Base-by-base conservation (phyloP, 2,113 vertebrate genomes). In the Xenotilapia caudafasciata region DNA sequence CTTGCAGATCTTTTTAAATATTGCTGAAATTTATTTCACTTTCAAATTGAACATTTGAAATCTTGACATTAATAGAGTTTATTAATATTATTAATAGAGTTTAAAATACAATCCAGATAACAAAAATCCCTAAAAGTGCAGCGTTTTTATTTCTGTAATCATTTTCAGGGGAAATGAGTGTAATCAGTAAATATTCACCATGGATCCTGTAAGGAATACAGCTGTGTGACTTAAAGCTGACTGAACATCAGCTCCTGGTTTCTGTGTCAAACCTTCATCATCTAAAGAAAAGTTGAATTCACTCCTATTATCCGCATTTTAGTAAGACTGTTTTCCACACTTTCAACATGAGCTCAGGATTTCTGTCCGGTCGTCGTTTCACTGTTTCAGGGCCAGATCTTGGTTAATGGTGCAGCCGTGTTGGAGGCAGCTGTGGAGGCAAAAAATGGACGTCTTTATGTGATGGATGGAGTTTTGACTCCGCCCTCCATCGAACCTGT, bases 401-500 rank as follows among this genome's bases (percentile, higher is more conserved):
- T 98, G 79, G 96, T 97, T 4, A 97, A 95, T 21, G 96, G 94
- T 2, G 95, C 96, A 26, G 92, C 94, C 0, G 89, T 98, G 2
- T 82, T 96, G 87, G 98, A 99, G 94, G 92, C 94, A 0, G 98
- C 98, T 1, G 97, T 99, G 21, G 80, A 93, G 62, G 97, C 97
- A 23, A 97, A 96, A 92, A 98, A 99, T 2, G 98, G 98, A 5
- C 96, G 92, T 8, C 97, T 99, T 83, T 97, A 98, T 82, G 97
- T 97, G 0, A 58, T 99, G 80, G 93, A 96, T 5, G 96, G 96
- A 0, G 95, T 99, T 38, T 95, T 99, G 65, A 96, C 97, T 53
- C 98, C 98, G 11, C 89, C 97, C 9, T 97, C 98, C 88, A 98
- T 99, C 14, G 2, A 96, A 73, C 98, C 98, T 1, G 95, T 99